Conservation (phyloP, 2,113 vertebrate species). For the Etheostoma cragini region DNA sequence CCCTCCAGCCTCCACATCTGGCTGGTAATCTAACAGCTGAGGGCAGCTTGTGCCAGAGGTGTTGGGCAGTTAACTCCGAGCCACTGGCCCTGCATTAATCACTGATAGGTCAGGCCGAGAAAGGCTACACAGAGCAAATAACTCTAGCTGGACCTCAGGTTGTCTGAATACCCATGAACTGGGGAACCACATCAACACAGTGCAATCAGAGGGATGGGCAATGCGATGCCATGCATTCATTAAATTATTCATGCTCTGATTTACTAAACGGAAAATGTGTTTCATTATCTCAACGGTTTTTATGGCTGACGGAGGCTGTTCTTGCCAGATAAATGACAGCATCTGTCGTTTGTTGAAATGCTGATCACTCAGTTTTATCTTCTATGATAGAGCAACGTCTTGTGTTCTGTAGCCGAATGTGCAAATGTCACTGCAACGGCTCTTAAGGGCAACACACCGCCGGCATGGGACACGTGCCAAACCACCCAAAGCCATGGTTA, state of each 20-base stretch:
- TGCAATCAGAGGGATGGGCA: slow-evolving; percentile 21
- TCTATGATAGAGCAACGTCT: not conserved
- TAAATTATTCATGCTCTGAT: not conserved
- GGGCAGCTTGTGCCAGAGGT: slow-evolving; percentile 44
- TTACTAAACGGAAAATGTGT: slow-evolving; percentile 13
- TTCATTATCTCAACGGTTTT: not conserved
- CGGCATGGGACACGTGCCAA: not conserved
- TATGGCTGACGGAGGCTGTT: not conserved
- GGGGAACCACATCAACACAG: not conserved
- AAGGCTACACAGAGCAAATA: slow-evolving; percentile 56
- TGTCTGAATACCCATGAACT: slow-evolving; percentile 52
- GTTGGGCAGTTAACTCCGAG: slow-evolving; percentile 56
- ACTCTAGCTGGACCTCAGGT: slow-evolving; percentile 48
- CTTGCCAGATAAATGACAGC: not conserved
- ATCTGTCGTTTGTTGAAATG: not conserved
- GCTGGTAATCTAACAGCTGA: slow-evolving; percentile 25
- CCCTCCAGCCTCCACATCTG: slow-evolving; percentile 30
- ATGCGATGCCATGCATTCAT: slow-evolving; percentile 18
- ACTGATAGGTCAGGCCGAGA: slow-evolving; percentile 58
- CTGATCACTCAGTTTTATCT: not conserved
- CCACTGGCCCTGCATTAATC: slow-evolving; percentile 61
- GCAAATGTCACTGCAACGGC: not conserved
- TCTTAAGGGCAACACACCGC: no score
- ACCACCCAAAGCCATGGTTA: not conserved
- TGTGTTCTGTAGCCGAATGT: not conserved